Conservation (phyloP, 2,888 invertebrate genomes). For the Andrena flavipes region DNA sequence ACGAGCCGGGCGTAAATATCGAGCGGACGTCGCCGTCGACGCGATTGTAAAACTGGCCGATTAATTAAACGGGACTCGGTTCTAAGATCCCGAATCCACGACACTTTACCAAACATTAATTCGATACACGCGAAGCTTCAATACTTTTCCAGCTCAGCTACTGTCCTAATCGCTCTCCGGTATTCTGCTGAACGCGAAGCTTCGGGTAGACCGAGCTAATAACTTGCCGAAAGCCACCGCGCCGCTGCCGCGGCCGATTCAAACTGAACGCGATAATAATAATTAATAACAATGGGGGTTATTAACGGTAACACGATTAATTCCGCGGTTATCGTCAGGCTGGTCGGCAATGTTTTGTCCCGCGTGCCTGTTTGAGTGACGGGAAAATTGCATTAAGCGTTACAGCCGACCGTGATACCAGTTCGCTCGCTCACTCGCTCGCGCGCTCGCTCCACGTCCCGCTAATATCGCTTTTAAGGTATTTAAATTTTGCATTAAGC, state of each 20-base stretch:
- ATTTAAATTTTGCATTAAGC: constrained; percentile 61
- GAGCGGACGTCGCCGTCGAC: not conserved
- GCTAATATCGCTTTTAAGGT: constrained; percentile 63
- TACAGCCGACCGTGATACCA: constrained; percentile 38
- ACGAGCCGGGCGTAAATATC: constrained; percentile 3
- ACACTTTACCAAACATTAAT: too few relatives aligned
- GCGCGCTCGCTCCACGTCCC: not conserved
- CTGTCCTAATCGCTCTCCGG: too few relatives aligned
- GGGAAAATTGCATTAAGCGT: constrained; percentile 64
- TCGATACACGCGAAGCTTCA: not conserved
- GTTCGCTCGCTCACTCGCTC: not conserved
- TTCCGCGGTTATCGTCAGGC: constrained; percentile 53
- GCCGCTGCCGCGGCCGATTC: constrained; percentile 20
- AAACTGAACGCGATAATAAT: constrained; percentile 42
- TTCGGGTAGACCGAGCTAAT: constrained; percentile 16
- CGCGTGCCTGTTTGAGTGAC: constrained; percentile 57
- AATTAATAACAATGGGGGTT: constrained; percentile 63
- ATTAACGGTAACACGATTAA: constrained; percentile 64
- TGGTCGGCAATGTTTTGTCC: constrained; percentile 37
- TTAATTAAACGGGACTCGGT: constrained; percentile 19
- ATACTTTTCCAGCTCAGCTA: not conserved
- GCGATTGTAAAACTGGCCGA: constrained; percentile 7
- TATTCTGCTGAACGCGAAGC: not conserved
- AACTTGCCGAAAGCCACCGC: constrained; percentile 14
- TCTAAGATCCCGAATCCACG: constrained; percentile 3